phyloP scores from a whole-genome alignment of 2,888 invertebrate species.

The Luperina nickerlii region DNA sequence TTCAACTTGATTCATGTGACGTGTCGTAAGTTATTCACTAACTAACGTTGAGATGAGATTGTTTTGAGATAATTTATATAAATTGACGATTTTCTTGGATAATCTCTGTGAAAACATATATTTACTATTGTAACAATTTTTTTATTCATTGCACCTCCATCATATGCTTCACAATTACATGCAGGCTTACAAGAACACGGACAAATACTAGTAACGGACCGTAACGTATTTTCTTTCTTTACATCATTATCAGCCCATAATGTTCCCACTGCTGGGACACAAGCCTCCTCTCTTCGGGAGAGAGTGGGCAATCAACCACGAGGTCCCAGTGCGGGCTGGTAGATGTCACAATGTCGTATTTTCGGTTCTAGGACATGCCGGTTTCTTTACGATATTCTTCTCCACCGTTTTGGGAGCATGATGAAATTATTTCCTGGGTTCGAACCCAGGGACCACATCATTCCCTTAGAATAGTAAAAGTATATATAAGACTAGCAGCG shows the following conservation, averaged over 20 bases:
- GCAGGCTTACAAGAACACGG: not conserved
- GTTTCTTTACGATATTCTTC: not conserved
- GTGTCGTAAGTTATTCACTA: constrained; percentile 17
- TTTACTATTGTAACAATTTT: not conserved
- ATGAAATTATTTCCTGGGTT: not conserved
- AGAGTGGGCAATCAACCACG: not conserved
- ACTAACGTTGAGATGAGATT: not conserved
- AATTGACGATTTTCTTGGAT: not conserved
- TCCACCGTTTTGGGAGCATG: too few species aligned
- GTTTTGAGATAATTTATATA: not conserved
- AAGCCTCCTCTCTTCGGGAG: not conserved
- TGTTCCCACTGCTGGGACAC: not conserved
- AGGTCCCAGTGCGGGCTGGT: too few species aligned
- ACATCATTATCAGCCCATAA: not conserved
- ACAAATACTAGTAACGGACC: not conserved
- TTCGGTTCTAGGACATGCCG: not conserved
- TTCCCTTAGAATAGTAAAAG: not conserved
- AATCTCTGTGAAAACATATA: too few species aligned
- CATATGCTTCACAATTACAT: not conserved
- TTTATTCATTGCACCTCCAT: not conserved
- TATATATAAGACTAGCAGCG: too few species aligned
- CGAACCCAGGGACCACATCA: not conserved
- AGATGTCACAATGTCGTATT: too few species aligned
- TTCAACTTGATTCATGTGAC: constrained; percentile 31
- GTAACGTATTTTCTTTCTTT: too few species aligned